phyloP scores from a whole-genome alignment of 2,113 vertebrate genomes.

The Plotosus lineatus region DNA sequence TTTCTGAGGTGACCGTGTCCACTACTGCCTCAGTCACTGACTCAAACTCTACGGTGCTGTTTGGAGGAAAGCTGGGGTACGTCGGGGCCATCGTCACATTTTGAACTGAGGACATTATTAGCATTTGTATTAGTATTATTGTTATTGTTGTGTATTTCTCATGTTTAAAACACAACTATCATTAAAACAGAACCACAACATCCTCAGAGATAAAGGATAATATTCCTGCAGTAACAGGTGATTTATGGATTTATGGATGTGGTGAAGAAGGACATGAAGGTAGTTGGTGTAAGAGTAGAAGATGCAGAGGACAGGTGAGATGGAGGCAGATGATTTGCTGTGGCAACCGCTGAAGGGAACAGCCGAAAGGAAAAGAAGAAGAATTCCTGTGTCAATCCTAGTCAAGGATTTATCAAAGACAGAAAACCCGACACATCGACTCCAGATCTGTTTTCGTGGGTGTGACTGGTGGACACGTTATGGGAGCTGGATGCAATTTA shows the following conservation, averaged over 20 bases:
- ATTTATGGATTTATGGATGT: too few relatives aligned
- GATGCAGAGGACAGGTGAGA: too few relatives aligned
- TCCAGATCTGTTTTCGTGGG: background rate
- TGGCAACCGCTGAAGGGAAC: too few relatives aligned
- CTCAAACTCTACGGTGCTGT: constrained; percentile 35
- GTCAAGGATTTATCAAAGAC: too few relatives aligned
- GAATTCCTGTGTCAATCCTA: too few relatives aligned
- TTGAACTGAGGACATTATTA: constrained; percentile 50
- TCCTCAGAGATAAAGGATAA: background rate
- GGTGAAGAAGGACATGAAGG: too few relatives aligned
- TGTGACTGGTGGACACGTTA: background rate
- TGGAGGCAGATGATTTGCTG: too few relatives aligned
- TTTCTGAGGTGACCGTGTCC: background rate
- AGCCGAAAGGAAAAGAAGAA: too few relatives aligned
- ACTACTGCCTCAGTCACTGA: background rate
- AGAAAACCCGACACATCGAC: too few relatives aligned
- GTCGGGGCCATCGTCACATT: constrained; percentile 35
- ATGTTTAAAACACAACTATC: too few relatives aligned
- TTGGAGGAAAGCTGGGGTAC: constrained; percentile 31
- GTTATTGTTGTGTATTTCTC: background rate
- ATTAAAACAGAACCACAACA: background rate
- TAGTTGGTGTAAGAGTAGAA: too few relatives aligned
- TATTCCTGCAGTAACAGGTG: too few relatives aligned
- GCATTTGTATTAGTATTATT: background rate
- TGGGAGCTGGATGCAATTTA: background rate